These are phyloP conservation scores for Pseudachorutes palmiensis DNA, from an alignment of 1,140 invertebrate genomes.

Conservation along the genomic window DNA sequence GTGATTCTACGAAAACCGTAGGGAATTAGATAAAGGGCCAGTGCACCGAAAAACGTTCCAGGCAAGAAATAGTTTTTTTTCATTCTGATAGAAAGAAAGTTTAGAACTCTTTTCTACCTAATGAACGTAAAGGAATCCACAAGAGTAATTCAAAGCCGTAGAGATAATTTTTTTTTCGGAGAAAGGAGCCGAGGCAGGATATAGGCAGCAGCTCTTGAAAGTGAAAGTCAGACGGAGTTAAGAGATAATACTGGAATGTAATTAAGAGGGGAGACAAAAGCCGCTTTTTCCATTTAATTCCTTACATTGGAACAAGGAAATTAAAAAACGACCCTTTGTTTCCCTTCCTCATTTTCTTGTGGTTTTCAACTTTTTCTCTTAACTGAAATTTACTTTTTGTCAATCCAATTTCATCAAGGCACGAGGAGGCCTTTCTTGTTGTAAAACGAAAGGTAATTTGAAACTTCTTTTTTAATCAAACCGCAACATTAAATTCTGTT, in stretches of 20 bases:
- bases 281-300: background rate
- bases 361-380: background rate
- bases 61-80: background rate
- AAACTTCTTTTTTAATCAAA: background rate
- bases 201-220: background rate
- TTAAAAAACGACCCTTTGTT: background rate
- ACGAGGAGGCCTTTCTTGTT: background rate
- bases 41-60: background rate
- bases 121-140: background rate
- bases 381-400: background rate
- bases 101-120: background rate
- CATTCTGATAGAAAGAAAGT: background rate
- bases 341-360: background rate
- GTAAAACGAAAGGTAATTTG: background rate
- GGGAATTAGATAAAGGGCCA: background rate
- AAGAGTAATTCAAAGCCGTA: background rate
- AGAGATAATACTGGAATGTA: slow-evolving; percentile 6
- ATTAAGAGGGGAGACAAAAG: slow-evolving; percentile 7
- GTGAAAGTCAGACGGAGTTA: background rate
- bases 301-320: slow-evolving; percentile 5
- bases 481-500: background rate
- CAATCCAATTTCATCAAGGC: background rate
- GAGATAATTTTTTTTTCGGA: background rate
- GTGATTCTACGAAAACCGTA: background rate
- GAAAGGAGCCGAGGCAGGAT: background rate